Evolutionary conservation across 2,888 invertebrate genomes (phyloP).

Genomic region (Monoplex corrugatus): DNA sequence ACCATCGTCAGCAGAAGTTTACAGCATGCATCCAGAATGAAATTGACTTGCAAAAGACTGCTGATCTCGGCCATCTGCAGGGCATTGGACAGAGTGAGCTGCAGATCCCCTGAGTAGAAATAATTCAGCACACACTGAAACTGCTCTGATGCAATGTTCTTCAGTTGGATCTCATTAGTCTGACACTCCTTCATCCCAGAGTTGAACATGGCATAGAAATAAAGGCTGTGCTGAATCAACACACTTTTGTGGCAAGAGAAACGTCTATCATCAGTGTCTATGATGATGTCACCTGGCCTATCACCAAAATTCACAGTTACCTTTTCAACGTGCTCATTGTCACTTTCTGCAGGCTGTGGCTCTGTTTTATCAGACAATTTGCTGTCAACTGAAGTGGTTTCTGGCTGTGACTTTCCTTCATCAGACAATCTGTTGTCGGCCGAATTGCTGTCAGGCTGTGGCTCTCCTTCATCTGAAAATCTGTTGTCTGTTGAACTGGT

Average conservation of each 20-base stretch:
- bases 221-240: slow-evolving; percentile 3
- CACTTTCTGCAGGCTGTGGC: not conserved
- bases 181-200: slow-evolving; percentile 43
- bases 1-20: slow-evolving; percentile 9
- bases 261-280: slow-evolving; percentile 3
- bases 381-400: not conserved
- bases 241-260: slow-evolving; percentile 36
- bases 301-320: slow-evolving; percentile 3
- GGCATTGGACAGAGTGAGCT: not conserved
- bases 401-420: not conserved
- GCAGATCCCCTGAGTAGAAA: slow-evolving; percentile 34
- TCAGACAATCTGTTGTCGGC: not conserved
- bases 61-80: slow-evolving; percentile 2
- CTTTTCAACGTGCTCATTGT: not conserved
- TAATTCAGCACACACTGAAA: not conserved
- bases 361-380: not conserved
- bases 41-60: slow-evolving; percentile 11
- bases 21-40: slow-evolving; percentile 22
- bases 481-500: too few relatives aligned
- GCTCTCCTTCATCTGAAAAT: too few relatives aligned
- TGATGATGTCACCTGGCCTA: slow-evolving; percentile 11
- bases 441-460: too few relatives aligned
- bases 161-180: not conserved
- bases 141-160: not conserved
- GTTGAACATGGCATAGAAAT: slow-evolving; percentile 37